Conservation (phyloP, 64 coral and sea anemone species). For the Montipora efflorescens region DNA sequence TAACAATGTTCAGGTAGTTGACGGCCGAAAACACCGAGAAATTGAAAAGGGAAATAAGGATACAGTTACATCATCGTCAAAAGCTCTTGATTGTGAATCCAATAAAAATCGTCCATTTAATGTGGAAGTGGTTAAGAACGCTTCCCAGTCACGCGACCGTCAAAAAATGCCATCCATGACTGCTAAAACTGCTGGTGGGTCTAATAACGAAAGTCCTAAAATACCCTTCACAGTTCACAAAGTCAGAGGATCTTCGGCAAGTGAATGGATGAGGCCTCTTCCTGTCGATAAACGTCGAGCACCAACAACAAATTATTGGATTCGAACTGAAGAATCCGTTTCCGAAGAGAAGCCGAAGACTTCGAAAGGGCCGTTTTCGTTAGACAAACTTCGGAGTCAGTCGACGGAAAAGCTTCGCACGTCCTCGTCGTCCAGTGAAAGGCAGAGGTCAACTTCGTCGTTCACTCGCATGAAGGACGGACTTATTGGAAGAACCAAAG, state of each 20-base stretch:
- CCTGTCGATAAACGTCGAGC: conserved; percentile 5
- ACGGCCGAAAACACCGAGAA: background rate
- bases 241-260: conserved; percentile 30
- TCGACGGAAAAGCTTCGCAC: conserved; percentile 45
- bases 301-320: background rate
- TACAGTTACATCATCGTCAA: background rate
- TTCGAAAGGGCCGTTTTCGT: conserved; percentile 33
- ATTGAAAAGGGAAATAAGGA: background rate
- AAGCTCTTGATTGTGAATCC: background rate
- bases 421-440: conserved; percentile 13
- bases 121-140: conserved; percentile 31
- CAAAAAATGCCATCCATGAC: background rate
- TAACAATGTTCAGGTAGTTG: background rate
- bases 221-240: conserved; percentile 45
- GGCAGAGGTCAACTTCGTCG: conserved; percentile 12
- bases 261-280: conserved; percentile 35
- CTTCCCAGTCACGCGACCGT: background rate
- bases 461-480: conserved; percentile 50
- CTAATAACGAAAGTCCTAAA: conserved; percentile 17
- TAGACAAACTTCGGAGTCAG: conserved; percentile 53
- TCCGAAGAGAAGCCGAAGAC: conserved; percentile 49
- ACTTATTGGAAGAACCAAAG: conserved; percentile 45
- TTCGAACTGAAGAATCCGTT: conserved; percentile 15
- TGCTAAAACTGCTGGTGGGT: background rate
- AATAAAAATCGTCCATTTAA: conserved; percentile 39